A percentile compares a stretch with the other conserved stretches of the same genome.
phyloP scores from a whole-genome alignment of 2,888 invertebrate species.

The Tortrix viridana region DNA sequence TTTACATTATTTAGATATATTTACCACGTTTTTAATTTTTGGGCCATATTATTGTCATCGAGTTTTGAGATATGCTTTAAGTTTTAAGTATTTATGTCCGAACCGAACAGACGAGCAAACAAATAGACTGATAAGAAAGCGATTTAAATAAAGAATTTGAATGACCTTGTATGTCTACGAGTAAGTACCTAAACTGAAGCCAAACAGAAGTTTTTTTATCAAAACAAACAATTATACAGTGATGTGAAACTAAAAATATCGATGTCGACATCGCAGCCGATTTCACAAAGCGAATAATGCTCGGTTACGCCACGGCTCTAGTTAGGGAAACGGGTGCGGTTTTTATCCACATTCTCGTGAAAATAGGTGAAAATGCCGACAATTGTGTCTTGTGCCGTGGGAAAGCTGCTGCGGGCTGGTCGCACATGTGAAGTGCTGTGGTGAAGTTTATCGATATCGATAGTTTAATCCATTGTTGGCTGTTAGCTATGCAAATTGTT shows the following conservation, averaged over 20 bases:
- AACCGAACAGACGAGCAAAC: no score
- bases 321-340: slow-evolving; percentile 64
- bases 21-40: no score
- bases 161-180: no score
- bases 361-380: slow-evolving; percentile 76
- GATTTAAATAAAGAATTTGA: no score
- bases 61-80: no score
- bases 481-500: no score
- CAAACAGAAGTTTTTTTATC: slow-evolving; percentile 39
- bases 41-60: no score
- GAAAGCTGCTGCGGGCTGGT: slow-evolving; percentile 58
- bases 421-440: slow-evolving; percentile 57
- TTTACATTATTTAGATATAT: no score
- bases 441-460: slow-evolving; percentile 45
- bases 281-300: slow-evolving; percentile 60
- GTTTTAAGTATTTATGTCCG: no score
- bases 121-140: no score
- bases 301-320: slow-evolving; percentile 56
- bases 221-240: slow-evolving; percentile 46
- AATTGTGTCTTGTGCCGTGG: slow-evolving; percentile 63
- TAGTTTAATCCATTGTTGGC: neutral
- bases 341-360: slow-evolving; percentile 66
- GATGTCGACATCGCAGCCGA: slow-evolving; percentile 47
- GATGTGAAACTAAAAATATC: slow-evolving; percentile 51
- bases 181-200: no score